These are phyloP conservation scores for Lycaena phlaeas DNA, from an alignment of 2,888 invertebrate genomes.

Conservation along the genomic window DNA sequence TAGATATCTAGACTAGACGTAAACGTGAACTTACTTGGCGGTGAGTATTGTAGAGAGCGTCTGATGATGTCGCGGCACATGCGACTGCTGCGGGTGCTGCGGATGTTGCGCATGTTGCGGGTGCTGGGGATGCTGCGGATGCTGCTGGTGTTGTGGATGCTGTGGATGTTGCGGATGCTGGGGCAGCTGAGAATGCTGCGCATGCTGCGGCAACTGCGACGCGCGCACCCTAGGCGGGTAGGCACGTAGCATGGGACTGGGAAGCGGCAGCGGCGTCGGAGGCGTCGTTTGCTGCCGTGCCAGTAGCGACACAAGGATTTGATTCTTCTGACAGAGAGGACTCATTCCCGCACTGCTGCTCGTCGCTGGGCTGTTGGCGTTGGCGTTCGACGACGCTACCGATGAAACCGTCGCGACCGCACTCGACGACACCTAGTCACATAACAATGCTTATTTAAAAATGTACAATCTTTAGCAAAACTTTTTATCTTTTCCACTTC, in stretches of 20 bases:
- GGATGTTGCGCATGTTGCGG: conserved; percentile 22
- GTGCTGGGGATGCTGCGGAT: conserved; percentile 20
- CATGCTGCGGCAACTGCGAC: conserved; percentile 34
- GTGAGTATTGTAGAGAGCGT: conserved; percentile 29
- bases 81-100: conserved; percentile 22
- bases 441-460: too few species aligned
- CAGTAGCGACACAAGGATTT: conserved; percentile 87
- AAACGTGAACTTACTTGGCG: conserved; percentile 25
- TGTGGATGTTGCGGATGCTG: conserved; percentile 21
- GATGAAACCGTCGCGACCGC: conserved; percentile 65
- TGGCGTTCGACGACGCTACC: conserved; percentile 43
- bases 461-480: too few species aligned
- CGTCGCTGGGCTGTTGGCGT: conserved; percentile 40
- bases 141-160: conserved; percentile 24
- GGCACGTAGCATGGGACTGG: conserved; percentile 75
- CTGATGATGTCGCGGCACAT: conserved; percentile 22
- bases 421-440: conserved; percentile 74
- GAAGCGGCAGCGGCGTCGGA: conserved; percentile 78
- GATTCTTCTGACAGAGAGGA: conserved; percentile 85
- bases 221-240: conserved; percentile 31
- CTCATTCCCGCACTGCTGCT: conserved; percentile 63
- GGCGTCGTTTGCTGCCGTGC: conserved; percentile 81
- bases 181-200: conserved; percentile 27
- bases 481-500: too few species aligned
- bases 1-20: too few species aligned